Base-by-base conservation (phyloP, 2,113 vertebrate species). In the Ovis canadensis region DNA sequence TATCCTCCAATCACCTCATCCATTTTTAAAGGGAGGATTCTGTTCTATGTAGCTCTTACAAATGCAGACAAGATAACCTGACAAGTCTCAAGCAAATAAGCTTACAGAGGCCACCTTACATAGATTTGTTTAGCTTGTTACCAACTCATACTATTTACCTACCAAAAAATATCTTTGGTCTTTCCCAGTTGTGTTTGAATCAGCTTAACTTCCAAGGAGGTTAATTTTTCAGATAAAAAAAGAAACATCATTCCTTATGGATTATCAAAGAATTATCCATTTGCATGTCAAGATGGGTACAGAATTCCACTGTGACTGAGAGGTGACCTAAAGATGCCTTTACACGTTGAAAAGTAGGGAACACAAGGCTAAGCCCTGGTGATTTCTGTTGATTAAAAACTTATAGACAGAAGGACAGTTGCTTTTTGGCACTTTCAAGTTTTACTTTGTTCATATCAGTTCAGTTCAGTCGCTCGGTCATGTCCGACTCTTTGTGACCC, bases 61-160 rank as follows among this genome's bases (percentile, higher is more conserved):
- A 87, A 57, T 55, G 78, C 29, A 50, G 80, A 94, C 36, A 91
- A 93, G 80, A 89, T 43, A 54, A 86, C 25, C 12, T 92, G 48
- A 54, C 48, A 96, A 78, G 33, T 93, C 67, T 88, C 54, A 88
- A 93, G 52, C 87, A 97, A 95, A 95, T 81, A 93, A 94, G 31
- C 62, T 91, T 91, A 88, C 14, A 33, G 40, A 78, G 74, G 45
- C 87, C 91, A 97, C 93, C 82, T 45, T 45, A 91, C 87, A 57
- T 74, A 85, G 27, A 54, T 95, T 93, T 95, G 40, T 88, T 94
- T 96, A 91, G 59, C 52, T 95, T 91, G 45, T 83, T 83, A 96
- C 48, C 31, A 96, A 45, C 62, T 84, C 21, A 62, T 91, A 84
- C 31, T 54, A 81, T 94, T 62, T 91, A 88, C 50, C 13, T 52